Base-by-base conservation (phyloP, 2,888 invertebrate species). In the Marronus borbonicus region DNA sequence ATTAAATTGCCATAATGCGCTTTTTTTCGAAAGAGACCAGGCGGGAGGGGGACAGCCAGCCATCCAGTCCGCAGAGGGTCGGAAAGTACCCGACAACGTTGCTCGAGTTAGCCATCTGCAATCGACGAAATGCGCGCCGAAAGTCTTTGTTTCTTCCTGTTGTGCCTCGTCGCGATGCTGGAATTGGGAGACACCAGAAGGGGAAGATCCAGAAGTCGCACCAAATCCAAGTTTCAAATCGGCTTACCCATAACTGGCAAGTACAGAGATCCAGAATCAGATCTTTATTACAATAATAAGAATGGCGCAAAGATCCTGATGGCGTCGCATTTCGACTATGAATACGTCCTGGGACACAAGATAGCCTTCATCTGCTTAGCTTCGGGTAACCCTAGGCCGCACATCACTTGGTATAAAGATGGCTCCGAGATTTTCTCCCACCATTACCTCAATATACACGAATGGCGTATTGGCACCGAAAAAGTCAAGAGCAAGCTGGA, bases 391-490 rank as follows among this genome's bases (percentile, higher is more conserved):
- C 98, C 98, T 0, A 90, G 97, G 64, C 98, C 98, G 0, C 95
- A 96, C 82, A 96, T 98, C 81, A 98, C 97, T 24, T 98, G 98
- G 98, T 97, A 96, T 88, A 98, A 98, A 88, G 97, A 98, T 87
- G 97, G 97, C 44, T 94, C 95, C 17, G 98, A 98, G 89, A 94
- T 98, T 86, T 97, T 96, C 85, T 93, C 95, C 39, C 97, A 97
- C 90, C 92, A 94, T 77, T 96, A 96, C 87, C 90, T 97, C 86
- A 96, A 97, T 87, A 94, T 97, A 58, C 97, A 97, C 88, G 97
- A 97, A 88, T 97, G 97, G 96, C 92, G 93, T 83, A 93, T 95
- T 81, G 95, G 93, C 8, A 92, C 93, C 1, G 96, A 96, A 85
- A 93, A 92, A 83, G 94, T 97, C 55, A 97, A 97, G 88, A 96